Evolutionary conservation across 2,797 vertebrate genomes (phyloP).

Genomic region (Ptychobarbus kaznakovi): DNA sequence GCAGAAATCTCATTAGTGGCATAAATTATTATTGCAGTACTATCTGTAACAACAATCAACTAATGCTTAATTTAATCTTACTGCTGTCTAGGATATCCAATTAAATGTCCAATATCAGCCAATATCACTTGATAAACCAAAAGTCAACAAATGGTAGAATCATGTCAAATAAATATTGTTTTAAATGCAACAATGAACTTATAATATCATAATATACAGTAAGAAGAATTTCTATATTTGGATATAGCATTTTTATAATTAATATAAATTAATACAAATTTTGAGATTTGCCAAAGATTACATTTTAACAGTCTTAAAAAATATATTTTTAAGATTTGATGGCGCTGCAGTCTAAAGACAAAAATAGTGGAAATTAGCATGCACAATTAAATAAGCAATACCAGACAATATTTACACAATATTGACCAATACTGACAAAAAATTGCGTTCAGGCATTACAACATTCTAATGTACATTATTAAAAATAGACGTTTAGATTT

Average conservation of each 20-base stretch:
- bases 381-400: neutral
- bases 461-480: neutral
- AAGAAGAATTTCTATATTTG: neutral
- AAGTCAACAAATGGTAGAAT: too few species aligned
- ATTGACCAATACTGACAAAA: neutral
- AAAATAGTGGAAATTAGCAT: neutral
- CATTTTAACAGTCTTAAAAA: too few species aligned
- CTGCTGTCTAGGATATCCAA: neutral
- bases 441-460: neutral
- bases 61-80: neutral
- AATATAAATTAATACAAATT: neutral
- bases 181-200: neutral
- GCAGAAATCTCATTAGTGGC: neutral
- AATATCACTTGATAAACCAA: neutral
- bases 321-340: neutral
- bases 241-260: neutral
- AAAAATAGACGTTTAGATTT: neutral
- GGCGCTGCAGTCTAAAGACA: neutral
- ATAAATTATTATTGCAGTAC: neutral
- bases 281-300: neutral
- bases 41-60: too few species aligned
- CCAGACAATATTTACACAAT: neutral
- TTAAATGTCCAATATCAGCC: neutral
- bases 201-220: neutral
- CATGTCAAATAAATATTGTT: too few species aligned